phyloP scores from a whole-genome alignment of 2,113 vertebrate species.

The Coregonus clupeaformis region DNA sequence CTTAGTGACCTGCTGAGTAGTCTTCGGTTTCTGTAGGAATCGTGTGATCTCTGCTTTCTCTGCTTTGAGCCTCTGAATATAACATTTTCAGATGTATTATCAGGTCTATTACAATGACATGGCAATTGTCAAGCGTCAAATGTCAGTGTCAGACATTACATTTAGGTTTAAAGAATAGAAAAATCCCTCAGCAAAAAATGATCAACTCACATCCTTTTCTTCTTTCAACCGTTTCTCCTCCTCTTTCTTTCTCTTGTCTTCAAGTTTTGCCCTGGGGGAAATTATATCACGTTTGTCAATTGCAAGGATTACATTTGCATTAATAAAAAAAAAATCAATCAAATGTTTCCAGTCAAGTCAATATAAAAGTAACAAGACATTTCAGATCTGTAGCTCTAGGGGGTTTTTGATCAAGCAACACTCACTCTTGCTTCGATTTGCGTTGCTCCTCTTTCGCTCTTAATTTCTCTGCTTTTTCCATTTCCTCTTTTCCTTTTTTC shows the following conservation, averaged over 20 bases:
- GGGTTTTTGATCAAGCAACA: slow-evolving; percentile 19
- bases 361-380: not conserved
- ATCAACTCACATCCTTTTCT: slow-evolving; percentile 85
- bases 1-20: slow-evolving; percentile 85
- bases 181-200: not conserved
- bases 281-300: not conserved
- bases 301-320: not conserved
- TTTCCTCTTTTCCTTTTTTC: slow-evolving; percentile 87
- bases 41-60: slow-evolving; percentile 94
- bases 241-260: slow-evolving; percentile 95
- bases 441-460: slow-evolving; percentile 87
- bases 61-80: slow-evolving; percentile 86
- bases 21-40: slow-evolving; percentile 94
- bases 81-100: not conserved
- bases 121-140: no score
- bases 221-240: slow-evolving; percentile 93
- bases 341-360: not conserved
- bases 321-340: not conserved
- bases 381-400: not conserved
- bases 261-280: slow-evolving; percentile 84
- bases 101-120: not conserved
- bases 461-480: slow-evolving; percentile 86
- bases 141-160: no score
- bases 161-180: no score
- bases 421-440: slow-evolving; percentile 91